Evolutionary conservation across 2,113 vertebrate species (phyloP).

Genomic region (Chaenocephalus aceratus): DNA sequence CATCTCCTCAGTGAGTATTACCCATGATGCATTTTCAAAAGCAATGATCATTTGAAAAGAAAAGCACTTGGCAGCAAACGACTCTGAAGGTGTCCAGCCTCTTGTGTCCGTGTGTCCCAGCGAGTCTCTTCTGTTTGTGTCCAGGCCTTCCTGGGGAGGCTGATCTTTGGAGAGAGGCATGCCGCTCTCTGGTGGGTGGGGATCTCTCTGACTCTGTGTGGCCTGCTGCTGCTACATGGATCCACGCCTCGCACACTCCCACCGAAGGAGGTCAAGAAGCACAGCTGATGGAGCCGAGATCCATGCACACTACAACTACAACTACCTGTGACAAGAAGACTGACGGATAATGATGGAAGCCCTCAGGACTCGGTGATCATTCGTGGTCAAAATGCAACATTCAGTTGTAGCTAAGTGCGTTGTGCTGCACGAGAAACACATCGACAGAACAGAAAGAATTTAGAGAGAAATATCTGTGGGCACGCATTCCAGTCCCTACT

Average conservation of each 20-base stretch:
- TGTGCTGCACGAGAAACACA: no score
- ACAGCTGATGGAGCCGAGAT: conserved; percentile 28
- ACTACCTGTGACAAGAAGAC: not conserved
- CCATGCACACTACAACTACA: not conserved
- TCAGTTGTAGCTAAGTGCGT: not conserved
- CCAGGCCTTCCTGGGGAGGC: conserved; percentile 89
- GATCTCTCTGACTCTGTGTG: conserved; percentile 87
- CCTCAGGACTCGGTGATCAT: not conserved
- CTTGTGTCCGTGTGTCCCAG: not conserved
- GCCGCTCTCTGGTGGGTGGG: conserved; percentile 91
- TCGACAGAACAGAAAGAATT: no score
- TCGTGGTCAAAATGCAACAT: not conserved
- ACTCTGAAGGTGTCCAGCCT: not conserved
- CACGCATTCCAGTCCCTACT: no score
- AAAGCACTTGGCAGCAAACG: not conserved
- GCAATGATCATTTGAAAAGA: not conserved
- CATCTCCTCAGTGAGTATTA: conserved; percentile 88
- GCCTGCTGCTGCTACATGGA: conserved; percentile 88
- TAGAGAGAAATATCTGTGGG: no score
- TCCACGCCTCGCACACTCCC: conserved; percentile 38
- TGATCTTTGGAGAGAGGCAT: conserved; percentile 90
- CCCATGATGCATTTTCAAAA: not conserved
- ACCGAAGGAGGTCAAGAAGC: conserved; percentile 70
- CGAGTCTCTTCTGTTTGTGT: conserved; percentile 18
- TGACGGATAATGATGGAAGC: no score